Evolutionary conservation across 2,797 vertebrate species (phyloP), one percentile per base, ranked within the genome.

Genomic region (Danio aesculapii): DNA sequence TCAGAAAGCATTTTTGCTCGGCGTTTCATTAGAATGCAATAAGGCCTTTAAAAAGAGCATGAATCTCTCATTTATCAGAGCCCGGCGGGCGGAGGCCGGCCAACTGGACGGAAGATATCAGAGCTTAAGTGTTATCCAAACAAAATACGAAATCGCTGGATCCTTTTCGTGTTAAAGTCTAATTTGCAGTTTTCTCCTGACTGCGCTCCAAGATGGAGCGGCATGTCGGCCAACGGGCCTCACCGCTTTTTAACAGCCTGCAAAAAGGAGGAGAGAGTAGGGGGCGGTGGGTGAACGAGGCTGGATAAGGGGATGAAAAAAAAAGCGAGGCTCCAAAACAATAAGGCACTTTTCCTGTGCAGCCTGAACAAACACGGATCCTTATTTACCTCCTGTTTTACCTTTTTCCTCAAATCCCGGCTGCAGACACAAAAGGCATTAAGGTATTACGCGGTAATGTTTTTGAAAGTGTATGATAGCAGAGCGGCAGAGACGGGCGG

Each of bases 381-480:
- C 39, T 39, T 93, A 91, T 94, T 91, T 89, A 91, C 84, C 84
- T 84, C 39, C 88, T 91, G 90, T 92, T 91, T 91, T 91, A 92
- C 92, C 89, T 92, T 30, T 88, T 90, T 88, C 87, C 79, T 88
- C 87, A 88, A 89, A 89, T 90, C 87, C 89, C 90, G 79, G 84
- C 85, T 70, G 30, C 87, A 87, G 90, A 92, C 90, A 82, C 66
- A 87, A 91, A 88, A 87, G 90, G 92, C 92, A 95, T 94, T 93
- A 94, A 92, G 89, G 93, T 93, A 93, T 95, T 94, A 94, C 89
- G 83, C 84, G 89, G 90, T 94, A 94, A 94, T 94, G 94, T 94
- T 94, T 94, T 93, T 92, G 92, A 93, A 95, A 93, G 93, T 93
- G 91, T 93, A 91, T 87, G 88, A 89, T 93, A 92, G 90, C 90